Evolutionary conservation across 2,113 vertebrate genomes (phyloP).

Genomic region (Psittacula cyanocephala): DNA sequence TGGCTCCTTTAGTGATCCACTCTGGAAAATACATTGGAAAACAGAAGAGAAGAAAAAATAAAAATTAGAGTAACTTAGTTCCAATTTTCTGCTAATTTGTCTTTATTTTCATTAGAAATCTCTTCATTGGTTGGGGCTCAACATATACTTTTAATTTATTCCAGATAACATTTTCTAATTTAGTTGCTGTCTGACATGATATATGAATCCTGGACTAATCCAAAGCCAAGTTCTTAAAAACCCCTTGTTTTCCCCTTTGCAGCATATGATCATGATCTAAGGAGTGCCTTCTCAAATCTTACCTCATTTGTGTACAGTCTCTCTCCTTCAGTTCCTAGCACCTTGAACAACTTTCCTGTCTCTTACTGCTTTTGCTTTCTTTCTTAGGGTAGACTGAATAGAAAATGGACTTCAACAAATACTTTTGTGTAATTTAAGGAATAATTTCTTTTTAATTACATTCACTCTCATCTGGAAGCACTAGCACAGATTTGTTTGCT

Average conservation of each 20-base stretch:
- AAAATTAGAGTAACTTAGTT: constrained; percentile 45
- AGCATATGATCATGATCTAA: not conserved
- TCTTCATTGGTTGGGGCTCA: not conserved
- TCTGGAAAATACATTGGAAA: constrained; percentile 83
- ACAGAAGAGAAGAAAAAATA: constrained; percentile 48
- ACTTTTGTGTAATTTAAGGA: not conserved
- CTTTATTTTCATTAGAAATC: constrained; percentile 16
- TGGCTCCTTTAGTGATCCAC: constrained; percentile 85
- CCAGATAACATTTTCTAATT: constrained; percentile 25
- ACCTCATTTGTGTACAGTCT: not conserved
- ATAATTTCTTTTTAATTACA: not conserved
- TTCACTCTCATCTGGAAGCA: not conserved
- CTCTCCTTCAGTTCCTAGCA: not conserved
- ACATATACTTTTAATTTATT: not conserved
- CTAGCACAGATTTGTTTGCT: not conserved
- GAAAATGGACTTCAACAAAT: not conserved
- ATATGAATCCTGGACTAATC: not conserved
- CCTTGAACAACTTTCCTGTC: not conserved
- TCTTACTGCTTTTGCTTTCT: not conserved
- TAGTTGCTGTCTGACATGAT: constrained; percentile 6
- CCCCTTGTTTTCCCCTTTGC: not conserved
- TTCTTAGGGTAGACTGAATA: not conserved
- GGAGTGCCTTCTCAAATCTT: not conserved
- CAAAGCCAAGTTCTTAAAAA: not conserved
- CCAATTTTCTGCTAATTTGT: constrained; percentile 4